These are phyloP conservation scores for Parazoanthus swiftii DNA, from an alignment of 92 coral and sea anemone species.

Conservation along the genomic window DNA sequence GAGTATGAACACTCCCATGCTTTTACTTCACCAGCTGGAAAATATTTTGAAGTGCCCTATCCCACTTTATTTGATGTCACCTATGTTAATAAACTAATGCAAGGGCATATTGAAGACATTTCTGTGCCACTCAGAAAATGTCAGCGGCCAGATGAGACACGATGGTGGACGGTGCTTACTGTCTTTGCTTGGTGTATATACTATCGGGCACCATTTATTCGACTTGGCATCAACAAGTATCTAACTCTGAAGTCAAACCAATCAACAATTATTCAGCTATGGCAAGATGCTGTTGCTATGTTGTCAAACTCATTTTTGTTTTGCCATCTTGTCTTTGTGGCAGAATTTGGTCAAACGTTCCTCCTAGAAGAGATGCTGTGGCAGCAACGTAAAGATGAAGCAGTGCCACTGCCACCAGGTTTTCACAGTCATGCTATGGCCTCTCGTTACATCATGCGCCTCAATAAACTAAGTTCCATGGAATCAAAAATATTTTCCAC, in stretches of 20 bases:
- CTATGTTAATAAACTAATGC: slow-evolving; percentile 4
- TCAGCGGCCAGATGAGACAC: slow-evolving; percentile 29
- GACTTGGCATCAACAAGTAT: slow-evolving; percentile 32
- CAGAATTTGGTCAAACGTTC: slow-evolving; percentile 30
- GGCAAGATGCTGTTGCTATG: slow-evolving; percentile 34
- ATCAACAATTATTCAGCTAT: slow-evolving; percentile 16
- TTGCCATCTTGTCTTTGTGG: slow-evolving; percentile 31
- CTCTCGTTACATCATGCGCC: not conserved
- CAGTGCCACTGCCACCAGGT: slow-evolving; percentile 14
- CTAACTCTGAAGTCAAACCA: slow-evolving; percentile 16
- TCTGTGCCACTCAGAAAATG: slow-evolving; percentile 23
- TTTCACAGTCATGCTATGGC: slow-evolving; percentile 35
- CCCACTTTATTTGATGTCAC: slow-evolving; percentile 2
- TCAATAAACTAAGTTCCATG: not conserved
- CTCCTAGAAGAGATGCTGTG: slow-evolving; percentile 30
- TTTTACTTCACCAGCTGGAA: not conserved
- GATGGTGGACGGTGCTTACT: slow-evolving; percentile 37
- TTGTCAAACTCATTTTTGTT: slow-evolving; percentile 12
- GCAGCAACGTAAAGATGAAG: slow-evolving; percentile 36
- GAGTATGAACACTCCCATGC: slow-evolving; percentile 30
- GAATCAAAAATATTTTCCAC: slow-evolving; percentile 22
- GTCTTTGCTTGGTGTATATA: slow-evolving; percentile 40
- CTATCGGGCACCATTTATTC: slow-evolving; percentile 3
- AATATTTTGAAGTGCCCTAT: not conserved
- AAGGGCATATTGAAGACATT: slow-evolving; percentile 12